phyloP scores from a whole-genome alignment of 2,888 invertebrate genomes.

The Leucoptera coffeella region DNA sequence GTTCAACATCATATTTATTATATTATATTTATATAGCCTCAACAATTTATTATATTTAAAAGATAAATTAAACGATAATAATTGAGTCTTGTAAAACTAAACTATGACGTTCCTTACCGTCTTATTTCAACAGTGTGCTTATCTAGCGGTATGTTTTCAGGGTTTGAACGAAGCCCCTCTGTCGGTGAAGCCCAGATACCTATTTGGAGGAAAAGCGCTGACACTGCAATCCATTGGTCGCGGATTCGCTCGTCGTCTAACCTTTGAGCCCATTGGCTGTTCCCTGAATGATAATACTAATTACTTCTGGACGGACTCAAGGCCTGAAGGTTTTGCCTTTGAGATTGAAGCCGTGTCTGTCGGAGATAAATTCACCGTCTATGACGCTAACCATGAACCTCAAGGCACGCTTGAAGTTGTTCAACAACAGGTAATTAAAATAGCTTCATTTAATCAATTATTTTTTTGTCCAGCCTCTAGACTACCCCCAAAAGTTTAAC shows the following conservation, averaged over 20 bases:
- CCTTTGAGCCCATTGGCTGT: slow-evolving; percentile 59
- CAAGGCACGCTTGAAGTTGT: slow-evolving; percentile 62
- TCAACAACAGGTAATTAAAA: slow-evolving; percentile 56
- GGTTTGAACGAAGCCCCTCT: slow-evolving; percentile 32
- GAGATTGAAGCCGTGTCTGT: slow-evolving; percentile 61
- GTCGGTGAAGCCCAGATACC: slow-evolving; percentile 44
- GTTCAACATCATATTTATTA: too few relatives aligned
- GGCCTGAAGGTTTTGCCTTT: slow-evolving; percentile 67
- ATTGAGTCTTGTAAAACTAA: too few relatives aligned
- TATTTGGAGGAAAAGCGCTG: slow-evolving; percentile 63
- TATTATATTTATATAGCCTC: too few relatives aligned
- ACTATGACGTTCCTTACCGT: too few relatives aligned
- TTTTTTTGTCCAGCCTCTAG: too few relatives aligned
- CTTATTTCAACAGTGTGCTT: too few relatives aligned
- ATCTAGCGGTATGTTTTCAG: slow-evolving; percentile 24
- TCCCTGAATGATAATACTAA: slow-evolving; percentile 61
- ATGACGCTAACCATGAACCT: slow-evolving; percentile 60
- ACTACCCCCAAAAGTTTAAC: too few relatives aligned
- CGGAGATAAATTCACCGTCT: slow-evolving; percentile 68
- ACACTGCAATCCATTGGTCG: slow-evolving; percentile 63
- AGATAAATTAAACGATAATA: too few relatives aligned
- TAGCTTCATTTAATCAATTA: too few relatives aligned
- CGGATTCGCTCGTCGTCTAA: slow-evolving; percentile 67
- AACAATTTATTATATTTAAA: too few relatives aligned
- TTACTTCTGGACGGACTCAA: slow-evolving; percentile 75